Evolutionary conservation across 2,113 vertebrate species (phyloP).

Genomic region (Pedionomus torquatus): DNA sequence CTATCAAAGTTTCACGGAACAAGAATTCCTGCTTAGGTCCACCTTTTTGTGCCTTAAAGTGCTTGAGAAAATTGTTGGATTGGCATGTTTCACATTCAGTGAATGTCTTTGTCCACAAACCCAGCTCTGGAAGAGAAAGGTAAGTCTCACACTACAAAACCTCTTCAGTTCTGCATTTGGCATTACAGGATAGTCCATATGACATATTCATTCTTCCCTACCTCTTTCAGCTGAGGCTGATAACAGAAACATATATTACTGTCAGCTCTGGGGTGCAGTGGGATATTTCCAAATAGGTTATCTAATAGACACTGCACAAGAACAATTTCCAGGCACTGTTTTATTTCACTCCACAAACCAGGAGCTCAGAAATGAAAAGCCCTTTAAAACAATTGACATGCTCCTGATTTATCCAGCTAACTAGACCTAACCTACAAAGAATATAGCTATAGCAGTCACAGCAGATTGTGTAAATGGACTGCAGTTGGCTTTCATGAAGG

Average conservation of each 20-base stretch:
- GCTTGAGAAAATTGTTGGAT: constrained; percentile 15
- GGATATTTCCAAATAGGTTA: not conserved
- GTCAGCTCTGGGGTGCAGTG: not conserved
- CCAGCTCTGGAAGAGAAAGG: not conserved
- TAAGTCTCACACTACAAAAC: not conserved
- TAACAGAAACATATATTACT: constrained; percentile 35
- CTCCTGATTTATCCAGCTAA: not conserved
- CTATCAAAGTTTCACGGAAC: not conserved
- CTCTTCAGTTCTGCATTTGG: constrained; percentile 14
- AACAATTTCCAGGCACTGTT: not conserved
- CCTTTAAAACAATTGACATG: not conserved
- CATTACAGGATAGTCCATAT: not conserved
- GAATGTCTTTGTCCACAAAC: not conserved
- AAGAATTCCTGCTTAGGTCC: not conserved
- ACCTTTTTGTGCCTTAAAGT: not conserved
- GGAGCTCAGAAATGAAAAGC: constrained; percentile 7
- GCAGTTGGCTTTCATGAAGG: not conserved
- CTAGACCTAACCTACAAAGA: not conserved
- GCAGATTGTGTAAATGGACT: not conserved
- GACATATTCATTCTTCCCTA: not conserved
- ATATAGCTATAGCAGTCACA: not conserved
- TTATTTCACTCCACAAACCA: not conserved
- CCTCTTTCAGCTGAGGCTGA: constrained; percentile 17
- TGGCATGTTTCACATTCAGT: not conserved
- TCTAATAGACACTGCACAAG: constrained; percentile 19